Conservation (phyloP, 2,888 invertebrate species). For the Drosophila trichaetosa region DNA sequence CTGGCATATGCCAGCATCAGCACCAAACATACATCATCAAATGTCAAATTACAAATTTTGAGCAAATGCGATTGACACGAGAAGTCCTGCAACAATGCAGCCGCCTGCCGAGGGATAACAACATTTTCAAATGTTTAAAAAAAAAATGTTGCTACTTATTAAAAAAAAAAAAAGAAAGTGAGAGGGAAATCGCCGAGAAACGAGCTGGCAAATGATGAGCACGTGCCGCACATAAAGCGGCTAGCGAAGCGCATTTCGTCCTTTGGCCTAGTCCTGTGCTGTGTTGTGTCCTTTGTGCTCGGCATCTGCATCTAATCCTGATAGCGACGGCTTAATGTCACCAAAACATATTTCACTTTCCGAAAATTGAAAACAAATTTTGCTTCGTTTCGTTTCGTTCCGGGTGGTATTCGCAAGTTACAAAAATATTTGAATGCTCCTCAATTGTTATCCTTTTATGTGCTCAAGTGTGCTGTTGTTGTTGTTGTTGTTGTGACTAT, state of each 20-base stretch:
- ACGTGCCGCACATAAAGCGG: conserved; percentile 78
- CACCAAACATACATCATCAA: conserved; percentile 30
- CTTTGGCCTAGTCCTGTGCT: conserved; percentile 38
- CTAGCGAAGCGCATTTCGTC: conserved; percentile 21
- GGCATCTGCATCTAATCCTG: conserved; percentile 82
- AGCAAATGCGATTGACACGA: conserved; percentile 32
- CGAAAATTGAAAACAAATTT: conserved; percentile 81
- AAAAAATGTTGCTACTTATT: conserved; percentile 77
- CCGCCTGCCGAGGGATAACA: conserved; percentile 57
- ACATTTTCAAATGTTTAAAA: conserved; percentile 74
- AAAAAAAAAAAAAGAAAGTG: conserved; percentile 38
- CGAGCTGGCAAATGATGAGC: conserved; percentile 68
- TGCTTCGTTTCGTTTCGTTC: conserved; percentile 5
- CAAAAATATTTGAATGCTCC: conserved; percentile 58
- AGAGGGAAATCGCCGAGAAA: conserved; percentile 10
- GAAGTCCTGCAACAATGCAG: background rate
- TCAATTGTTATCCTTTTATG: conserved; percentile 70
- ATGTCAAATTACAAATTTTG: conserved; percentile 53
- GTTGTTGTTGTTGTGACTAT: conserved; percentile 26
- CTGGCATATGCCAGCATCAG: conserved; percentile 64
- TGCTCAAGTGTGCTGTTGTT: conserved; percentile 53
- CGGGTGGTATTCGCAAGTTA: conserved; percentile 45
- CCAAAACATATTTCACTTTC: conserved; percentile 84
- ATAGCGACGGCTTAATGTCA: conserved; percentile 85
- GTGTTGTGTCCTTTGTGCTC: conserved; percentile 51